Evolutionary conservation across 2,113 vertebrate genomes (phyloP).

Genomic region (Syrrhaptes paradoxus): DNA sequence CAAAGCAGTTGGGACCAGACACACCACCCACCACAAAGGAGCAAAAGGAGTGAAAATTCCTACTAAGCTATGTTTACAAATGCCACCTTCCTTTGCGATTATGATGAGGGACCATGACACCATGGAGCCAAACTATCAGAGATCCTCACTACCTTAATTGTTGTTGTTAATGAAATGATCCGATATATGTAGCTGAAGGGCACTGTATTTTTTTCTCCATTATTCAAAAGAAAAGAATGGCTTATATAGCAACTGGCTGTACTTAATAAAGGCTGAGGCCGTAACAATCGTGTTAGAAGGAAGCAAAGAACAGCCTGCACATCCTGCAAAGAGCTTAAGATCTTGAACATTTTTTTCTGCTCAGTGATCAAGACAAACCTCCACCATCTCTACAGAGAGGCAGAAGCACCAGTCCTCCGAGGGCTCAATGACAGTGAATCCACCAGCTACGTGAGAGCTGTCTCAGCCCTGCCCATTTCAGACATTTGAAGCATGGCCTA

Average conservation of each 20-base stretch:
- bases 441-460: background rate
- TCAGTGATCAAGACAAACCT: background rate
- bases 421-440: background rate
- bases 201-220: background rate
- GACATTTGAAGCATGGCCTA: background rate
- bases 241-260: background rate
- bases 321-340: background rate
- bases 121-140: background rate
- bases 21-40: background rate
- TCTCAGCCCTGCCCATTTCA: background rate
- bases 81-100: background rate
- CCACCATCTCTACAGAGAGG: background rate
- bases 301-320: background rate
- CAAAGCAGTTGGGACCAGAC: background rate
- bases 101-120: background rate
- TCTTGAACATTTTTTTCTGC: background rate
- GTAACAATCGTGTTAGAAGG: background rate
- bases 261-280: background rate
- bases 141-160: background rate
- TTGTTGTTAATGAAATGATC: background rate
- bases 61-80: background rate
- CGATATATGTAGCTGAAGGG: background rate
- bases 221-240: background rate
- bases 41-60: background rate
- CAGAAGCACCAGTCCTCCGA: background rate